Base-by-base conservation (phyloP, 2,113 vertebrate species). In the Pithys albifrons region DNA sequence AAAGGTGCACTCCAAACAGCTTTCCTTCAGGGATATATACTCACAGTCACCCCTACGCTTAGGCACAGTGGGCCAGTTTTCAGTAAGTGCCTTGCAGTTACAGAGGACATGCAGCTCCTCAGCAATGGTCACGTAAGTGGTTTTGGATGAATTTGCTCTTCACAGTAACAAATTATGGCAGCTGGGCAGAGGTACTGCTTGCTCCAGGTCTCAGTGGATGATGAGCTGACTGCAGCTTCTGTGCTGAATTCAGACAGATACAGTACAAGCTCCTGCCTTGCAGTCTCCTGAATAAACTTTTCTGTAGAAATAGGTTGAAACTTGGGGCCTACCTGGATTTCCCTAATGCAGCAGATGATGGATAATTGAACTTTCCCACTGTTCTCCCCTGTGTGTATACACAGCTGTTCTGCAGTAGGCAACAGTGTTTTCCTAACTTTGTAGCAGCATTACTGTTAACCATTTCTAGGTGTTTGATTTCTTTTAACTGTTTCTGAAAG, bases 31-130 rank as follows among this genome's bases (percentile, higher is more conserved):
- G 13, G 41, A 43, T 43, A 43, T 15, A 43, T 43, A 43, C 41
- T 43, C 41, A 41, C 39, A 43, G 41, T 43, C 41, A 43, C 41
- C 41, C 41, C 41, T 43, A 43, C 41, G 16, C 65, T 81, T 66
- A 16, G 35, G 33, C 33, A 51, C 0, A 2, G 16, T 7, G 6
- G 18, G 43, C 43, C 6, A 0, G 24, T 65, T 69, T 39, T 65
- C 70, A 70, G 33, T 74, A 41, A 70, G 10, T 35, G 29, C 64
- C 20, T 58, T 39, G 31, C 2, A 13, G 45, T 71, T 52, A 11
- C 3, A 2, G 6, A 17, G 73, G 35, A 43, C 7, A 3, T 3
- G n/a, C 18, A 79, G 25, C 49, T 83, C 57, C 43, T n/a, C 31
- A 54, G 43, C 62, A 74, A 4, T 4, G 43, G 73, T 12, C 46